phyloP scores from a whole-genome alignment of 1,140 invertebrate species.

The Drosophila carrolli region DNA sequence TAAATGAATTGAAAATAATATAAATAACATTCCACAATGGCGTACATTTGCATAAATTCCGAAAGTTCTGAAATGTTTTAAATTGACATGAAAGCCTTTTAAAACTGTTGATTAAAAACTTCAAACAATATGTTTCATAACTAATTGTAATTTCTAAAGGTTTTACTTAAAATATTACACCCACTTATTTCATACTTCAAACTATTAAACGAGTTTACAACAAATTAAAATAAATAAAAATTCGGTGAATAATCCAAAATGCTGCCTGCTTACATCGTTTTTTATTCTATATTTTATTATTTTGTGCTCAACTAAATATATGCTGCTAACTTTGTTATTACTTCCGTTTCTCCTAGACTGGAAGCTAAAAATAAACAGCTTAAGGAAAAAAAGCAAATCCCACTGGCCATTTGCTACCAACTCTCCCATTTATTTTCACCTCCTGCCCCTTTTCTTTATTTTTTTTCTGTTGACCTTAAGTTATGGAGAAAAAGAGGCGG shows the following conservation, averaged over 20 bases:
- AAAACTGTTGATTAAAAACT: too few species aligned
- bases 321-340: constrained; percentile 10
- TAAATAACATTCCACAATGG: too few species aligned
- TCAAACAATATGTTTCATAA: too few species aligned
- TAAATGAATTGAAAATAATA: not conserved
- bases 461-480: constrained; percentile 20
- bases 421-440: not conserved
- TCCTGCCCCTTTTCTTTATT: not conserved
- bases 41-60: too few species aligned
- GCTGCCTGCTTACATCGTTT: not conserved
- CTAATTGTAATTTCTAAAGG: too few species aligned
- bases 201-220: too few species aligned
- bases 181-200: too few species aligned
- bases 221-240: too few species aligned
- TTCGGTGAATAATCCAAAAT: too few species aligned
- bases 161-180: too few species aligned
- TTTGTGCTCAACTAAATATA: not conserved
- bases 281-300: not conserved
- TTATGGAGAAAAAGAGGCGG: constrained; percentile 17
- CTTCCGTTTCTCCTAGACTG: not conserved
- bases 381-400: constrained; percentile 19
- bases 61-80: too few species aligned
- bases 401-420: constrained; percentile 14
- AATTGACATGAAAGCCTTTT: too few species aligned
- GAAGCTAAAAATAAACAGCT: constrained; percentile 41